Evolutionary conservation across 2,888 invertebrate species (phyloP).

Genomic region (Eucera pruinosa): DNA sequence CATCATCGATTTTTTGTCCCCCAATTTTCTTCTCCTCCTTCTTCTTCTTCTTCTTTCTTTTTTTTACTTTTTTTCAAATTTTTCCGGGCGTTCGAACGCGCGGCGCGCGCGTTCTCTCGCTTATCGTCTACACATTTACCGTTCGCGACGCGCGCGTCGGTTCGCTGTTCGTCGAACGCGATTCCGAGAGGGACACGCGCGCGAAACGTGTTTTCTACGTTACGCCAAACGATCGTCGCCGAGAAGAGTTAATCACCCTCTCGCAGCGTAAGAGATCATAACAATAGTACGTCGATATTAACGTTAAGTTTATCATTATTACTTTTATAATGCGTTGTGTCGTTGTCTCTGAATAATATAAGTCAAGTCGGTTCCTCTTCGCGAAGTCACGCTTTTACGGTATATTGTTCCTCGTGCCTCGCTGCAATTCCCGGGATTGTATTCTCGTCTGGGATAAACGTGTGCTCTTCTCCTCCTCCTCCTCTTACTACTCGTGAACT

Average conservation of each 20-base stretch:
- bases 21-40: too few species aligned
- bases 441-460: too few species aligned
- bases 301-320: constrained; percentile 78
- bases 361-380: constrained; percentile 74
- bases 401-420: too few species aligned
- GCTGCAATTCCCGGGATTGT: too few species aligned
- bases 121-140: constrained; percentile 63
- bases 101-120: constrained; percentile 61
- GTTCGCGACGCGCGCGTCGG: constrained; percentile 21
- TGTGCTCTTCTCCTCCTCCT: too few species aligned
- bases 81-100: constrained; percentile 12
- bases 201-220: constrained; percentile 10
- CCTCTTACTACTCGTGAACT: too few species aligned
- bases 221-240: constrained; percentile 43
- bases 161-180: too few species aligned
- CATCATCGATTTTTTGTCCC: constrained; percentile 61
- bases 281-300: constrained; percentile 71
- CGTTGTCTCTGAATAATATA: constrained; percentile 84
- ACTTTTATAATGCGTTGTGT: constrained; percentile 84
- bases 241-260: constrained; percentile 45
- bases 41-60: constrained; percentile 30
- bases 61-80: constrained; percentile 4
- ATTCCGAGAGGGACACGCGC: constrained; percentile 28
- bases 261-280: constrained; percentile 62
- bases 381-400: too few species aligned